Conservation (phyloP, 2,113 vertebrate species). For the Numida meleagris region DNA sequence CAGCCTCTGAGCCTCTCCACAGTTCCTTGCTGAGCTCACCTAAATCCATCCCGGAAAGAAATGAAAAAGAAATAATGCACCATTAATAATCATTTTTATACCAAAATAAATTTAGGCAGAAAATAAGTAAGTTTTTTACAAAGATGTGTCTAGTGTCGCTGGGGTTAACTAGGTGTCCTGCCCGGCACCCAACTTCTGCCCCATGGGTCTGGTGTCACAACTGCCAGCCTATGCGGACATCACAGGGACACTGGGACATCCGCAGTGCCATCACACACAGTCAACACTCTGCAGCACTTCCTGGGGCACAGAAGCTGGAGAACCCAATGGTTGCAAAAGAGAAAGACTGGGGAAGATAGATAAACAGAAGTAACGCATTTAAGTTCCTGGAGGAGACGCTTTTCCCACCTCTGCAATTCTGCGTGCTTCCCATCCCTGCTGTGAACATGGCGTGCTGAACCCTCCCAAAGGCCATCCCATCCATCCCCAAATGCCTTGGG, state of each 20-base stretch:
- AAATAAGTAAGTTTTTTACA: not conserved
- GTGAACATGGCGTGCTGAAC: not conserved
- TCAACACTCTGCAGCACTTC: not conserved
- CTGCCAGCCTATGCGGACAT: not conserved
- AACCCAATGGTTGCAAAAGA: not conserved
- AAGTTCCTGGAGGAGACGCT: not conserved
- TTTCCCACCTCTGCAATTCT: not conserved
- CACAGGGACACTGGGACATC: not conserved
- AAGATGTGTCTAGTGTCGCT: rapidly evolving
- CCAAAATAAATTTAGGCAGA: not conserved
- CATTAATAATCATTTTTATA: not conserved
- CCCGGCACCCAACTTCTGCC: not conserved
- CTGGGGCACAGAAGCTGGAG: not conserved
- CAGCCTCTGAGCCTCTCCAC: not conserved
- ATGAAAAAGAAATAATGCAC: not conserved
- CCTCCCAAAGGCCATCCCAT: not conserved
- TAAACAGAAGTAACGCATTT: not conserved
- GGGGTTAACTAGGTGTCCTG: not conserved
- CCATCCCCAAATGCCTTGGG: not conserved
- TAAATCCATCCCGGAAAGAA: not conserved
- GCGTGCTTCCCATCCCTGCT: not conserved
- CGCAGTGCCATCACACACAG: not conserved
- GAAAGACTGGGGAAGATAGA: not conserved
- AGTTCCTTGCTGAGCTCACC: not conserved
- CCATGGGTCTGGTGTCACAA: not conserved